Percentiles rank a stretch among this genome's conserved stretches.
phyloP scores from a whole-genome alignment of 2,113 vertebrate species.

The Chascanopsetta lugubris region DNA sequence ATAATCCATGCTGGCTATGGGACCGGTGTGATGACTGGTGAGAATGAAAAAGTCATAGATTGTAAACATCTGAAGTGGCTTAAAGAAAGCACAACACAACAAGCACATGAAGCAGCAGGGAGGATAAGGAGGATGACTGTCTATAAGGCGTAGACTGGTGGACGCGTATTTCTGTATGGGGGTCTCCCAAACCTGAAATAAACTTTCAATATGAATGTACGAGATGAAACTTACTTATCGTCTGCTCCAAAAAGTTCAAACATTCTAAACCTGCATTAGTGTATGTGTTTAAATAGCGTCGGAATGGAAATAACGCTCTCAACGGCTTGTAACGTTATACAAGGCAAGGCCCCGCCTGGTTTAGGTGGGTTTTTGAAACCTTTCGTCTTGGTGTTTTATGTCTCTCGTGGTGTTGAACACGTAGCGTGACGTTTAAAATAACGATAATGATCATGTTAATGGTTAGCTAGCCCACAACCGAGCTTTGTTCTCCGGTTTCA shows the following conservation, averaged over 20 bases:
- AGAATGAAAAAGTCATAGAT: not conserved
- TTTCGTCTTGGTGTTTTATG: not conserved
- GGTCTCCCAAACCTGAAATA: not conserved
- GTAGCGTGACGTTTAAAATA: not conserved
- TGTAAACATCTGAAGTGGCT: not conserved
- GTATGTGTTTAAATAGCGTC: not conserved
- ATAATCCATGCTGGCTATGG: conserved; percentile 14
- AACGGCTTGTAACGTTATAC: not conserved
- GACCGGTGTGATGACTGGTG: conserved; percentile 26
- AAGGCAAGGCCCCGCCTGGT: not conserved
- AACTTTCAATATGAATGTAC: no score
- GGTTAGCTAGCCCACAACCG: conserved; percentile 54
- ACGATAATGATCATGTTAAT: conserved; percentile 17
- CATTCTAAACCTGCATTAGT: conserved; percentile 20
- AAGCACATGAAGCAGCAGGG: not conserved
- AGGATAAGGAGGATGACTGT: not conserved
- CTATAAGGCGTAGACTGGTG: not conserved
- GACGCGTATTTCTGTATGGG: not conserved
- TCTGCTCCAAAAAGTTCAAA: not conserved
- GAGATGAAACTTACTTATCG: not conserved
- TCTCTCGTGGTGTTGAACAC: not conserved
- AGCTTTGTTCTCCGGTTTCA: conserved; percentile 75
- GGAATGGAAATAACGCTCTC: conserved; percentile 16
- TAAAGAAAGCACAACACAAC: not conserved
- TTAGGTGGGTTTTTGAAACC: not conserved